Conservation (phyloP, 2,797 vertebrate species). For the Benthosema pterotum region DNA sequence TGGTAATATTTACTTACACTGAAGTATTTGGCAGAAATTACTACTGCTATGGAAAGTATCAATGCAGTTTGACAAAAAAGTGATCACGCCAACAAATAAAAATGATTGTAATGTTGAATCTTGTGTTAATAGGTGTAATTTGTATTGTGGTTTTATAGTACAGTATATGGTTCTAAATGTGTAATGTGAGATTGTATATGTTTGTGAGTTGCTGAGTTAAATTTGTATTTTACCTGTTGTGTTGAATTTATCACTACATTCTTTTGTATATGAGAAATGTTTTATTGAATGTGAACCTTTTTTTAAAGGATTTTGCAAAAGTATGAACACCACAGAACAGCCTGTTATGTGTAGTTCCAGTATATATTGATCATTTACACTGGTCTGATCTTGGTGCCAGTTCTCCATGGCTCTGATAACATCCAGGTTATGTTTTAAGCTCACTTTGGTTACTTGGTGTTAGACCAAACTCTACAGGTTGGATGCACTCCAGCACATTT, state of each 20-base stretch:
- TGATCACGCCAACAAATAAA: slow-evolving; percentile 47
- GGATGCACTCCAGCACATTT: slow-evolving; percentile 28
- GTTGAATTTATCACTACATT: slow-evolving; percentile 73
- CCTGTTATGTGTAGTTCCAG: slow-evolving; percentile 14
- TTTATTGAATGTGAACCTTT: slow-evolving; percentile 76
- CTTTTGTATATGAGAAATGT: slow-evolving; percentile 69
- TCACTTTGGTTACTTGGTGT: slow-evolving; percentile 15
- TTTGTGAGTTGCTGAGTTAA: slow-evolving; percentile 79
- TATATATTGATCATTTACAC: background rate
- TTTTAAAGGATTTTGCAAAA: slow-evolving; percentile 63
- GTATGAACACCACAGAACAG: slow-evolving; percentile 64
- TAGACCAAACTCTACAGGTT: slow-evolving; percentile 14
- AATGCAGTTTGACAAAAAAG: slow-evolving; percentile 61
- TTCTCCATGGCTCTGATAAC: slow-evolving; percentile 17
- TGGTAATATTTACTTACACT: slow-evolving; percentile 72
- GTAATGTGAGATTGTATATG: slow-evolving; percentile 85
- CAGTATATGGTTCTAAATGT: slow-evolving; percentile 80
- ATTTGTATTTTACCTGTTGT: slow-evolving; percentile 82
- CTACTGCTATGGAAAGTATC: slow-evolving; percentile 70
- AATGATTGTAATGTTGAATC: slow-evolving; percentile 78
- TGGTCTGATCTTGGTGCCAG: background rate
- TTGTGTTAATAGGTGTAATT: slow-evolving; percentile 83
- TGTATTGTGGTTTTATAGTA: slow-evolving; percentile 82
- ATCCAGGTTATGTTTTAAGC: slow-evolving; percentile 18
- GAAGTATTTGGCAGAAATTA: slow-evolving; percentile 74